Percentiles rank a stretch among this genome's conserved stretches.
Conservation (phyloP, 2,888 invertebrate species). For the Neria commutata region DNA sequence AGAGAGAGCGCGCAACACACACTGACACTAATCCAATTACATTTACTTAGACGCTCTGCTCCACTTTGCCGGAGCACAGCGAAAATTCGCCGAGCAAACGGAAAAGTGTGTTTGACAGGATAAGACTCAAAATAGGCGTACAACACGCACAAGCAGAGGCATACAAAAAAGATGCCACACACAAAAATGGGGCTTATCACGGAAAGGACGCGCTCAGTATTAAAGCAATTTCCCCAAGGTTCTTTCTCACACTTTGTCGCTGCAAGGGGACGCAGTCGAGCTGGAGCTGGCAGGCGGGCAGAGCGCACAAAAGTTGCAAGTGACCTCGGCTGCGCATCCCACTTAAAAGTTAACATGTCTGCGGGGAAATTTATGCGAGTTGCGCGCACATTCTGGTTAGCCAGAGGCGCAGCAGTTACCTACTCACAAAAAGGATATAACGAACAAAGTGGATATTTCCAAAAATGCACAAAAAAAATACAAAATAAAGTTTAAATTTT, state of each 20-base stretch:
- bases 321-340: neutral
- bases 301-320: neutral
- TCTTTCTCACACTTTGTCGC: neutral
- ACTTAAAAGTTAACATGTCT: constrained; percentile 5
- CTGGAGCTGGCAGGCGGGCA: too few species aligned
- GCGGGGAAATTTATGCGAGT: neutral
- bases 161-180: neutral
- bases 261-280: too few species aligned
- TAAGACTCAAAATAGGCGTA: too few species aligned
- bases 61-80: neutral
- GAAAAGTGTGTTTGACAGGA: neutral
- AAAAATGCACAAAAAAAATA: too few species aligned
- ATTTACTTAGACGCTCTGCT: neutral
- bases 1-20: neutral
- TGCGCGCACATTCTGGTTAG: too few species aligned
- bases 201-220: neutral
- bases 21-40: constrained; percentile 13
- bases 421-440: too few species aligned
- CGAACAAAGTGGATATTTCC: too few species aligned
- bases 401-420: too few species aligned
- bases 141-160: neutral
- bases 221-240: neutral
- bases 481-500: too few species aligned
- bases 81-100: neutral
- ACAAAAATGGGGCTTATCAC: neutral